These are phyloP conservation scores for Ataeniobius toweri DNA, from an alignment of 2,797 vertebrate genomes.

Conservation along the genomic window DNA sequence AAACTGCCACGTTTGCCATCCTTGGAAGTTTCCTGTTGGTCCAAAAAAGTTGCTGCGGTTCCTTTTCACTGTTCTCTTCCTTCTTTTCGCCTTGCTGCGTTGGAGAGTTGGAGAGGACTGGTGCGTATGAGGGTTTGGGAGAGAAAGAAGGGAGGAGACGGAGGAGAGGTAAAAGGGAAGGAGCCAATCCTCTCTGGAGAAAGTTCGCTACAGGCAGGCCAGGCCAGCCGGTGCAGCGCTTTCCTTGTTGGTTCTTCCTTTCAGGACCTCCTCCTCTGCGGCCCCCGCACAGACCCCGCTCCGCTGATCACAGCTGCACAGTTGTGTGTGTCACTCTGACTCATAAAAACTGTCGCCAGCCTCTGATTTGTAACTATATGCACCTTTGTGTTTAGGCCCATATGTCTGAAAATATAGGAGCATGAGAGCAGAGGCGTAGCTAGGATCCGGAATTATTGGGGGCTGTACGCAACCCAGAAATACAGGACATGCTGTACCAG, in stretches of 20 bases:
- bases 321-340: conserved; percentile 65
- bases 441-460: neutral
- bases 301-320: conserved; percentile 54
- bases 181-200: conserved; percentile 76
- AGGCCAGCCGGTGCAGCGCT: conserved; percentile 76
- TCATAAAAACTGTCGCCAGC: conserved; percentile 17
- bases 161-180: conserved; percentile 68
- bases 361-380: conserved; percentile 4
- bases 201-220: conserved; percentile 74
- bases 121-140: conserved; percentile 72
- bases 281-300: conserved; percentile 9
- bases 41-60: conserved; percentile 33
- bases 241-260: conserved; percentile 74
- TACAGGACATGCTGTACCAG: neutral
- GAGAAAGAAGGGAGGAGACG: conserved; percentile 62
- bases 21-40: conserved; percentile 28
- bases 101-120: conserved; percentile 65
- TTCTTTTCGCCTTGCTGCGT: conserved; percentile 64
- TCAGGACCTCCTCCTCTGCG: conserved; percentile 30
- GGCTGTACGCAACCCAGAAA: neutral
- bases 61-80: conserved; percentile 51
- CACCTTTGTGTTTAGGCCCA: conserved; percentile 13
- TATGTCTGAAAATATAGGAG: neutral
- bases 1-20: conserved; percentile 62
- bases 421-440: neutral